Evolutionary conservation across 1,140 invertebrate species (phyloP).

Genomic region (Colletes gigas): DNA sequence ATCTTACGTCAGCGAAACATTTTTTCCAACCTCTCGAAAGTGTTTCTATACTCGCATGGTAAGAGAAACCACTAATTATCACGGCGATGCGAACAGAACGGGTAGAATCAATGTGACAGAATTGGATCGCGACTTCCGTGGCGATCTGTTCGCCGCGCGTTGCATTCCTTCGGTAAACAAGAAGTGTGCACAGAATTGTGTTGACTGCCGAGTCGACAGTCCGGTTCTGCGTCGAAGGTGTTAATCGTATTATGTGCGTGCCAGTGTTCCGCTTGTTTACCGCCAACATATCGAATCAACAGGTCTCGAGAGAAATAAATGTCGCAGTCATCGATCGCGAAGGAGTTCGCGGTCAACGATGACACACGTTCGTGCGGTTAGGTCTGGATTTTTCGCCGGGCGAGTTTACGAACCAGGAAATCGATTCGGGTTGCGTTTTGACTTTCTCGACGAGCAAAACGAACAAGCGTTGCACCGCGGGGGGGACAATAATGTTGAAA

Average conservation of each 20-base stretch:
- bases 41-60: background rate
- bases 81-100: background rate
- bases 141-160: background rate
- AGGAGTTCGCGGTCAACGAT: too few relatives aligned
- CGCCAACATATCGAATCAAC: constrained; percentile 13
- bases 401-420: too few relatives aligned
- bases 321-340: too few relatives aligned
- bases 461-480: background rate
- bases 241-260: constrained; percentile 72
- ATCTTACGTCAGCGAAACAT: background rate
- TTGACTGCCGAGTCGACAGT: constrained; percentile 12
- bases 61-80: constrained; percentile 17
- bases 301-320: background rate
- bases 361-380: background rate
- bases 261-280: background rate
- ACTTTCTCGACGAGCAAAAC: background rate
- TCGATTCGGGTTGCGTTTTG: too few relatives aligned
- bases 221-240: constrained; percentile 63
- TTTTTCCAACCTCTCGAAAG: too few relatives aligned
- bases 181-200: background rate
- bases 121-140: constrained; percentile 9
- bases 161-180: background rate
- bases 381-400: too few relatives aligned
- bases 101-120: background rate
- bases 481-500: background rate